Conservation (phyloP, 1,140 invertebrate genomes). For the Adelges cooleyi region DNA sequence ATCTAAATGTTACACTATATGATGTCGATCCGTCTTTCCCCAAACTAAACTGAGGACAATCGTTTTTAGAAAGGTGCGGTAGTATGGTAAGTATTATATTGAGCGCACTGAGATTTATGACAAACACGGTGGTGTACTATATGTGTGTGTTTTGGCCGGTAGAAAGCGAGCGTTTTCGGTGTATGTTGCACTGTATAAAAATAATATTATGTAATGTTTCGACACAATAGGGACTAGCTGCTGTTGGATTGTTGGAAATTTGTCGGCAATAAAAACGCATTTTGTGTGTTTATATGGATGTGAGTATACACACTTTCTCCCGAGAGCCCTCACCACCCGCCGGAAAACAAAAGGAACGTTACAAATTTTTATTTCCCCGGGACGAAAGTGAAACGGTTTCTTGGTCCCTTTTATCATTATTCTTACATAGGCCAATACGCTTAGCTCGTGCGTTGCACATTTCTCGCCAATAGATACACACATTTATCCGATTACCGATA, state of each 20-base stretch:
- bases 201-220: neutral
- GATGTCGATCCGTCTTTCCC: too few species aligned
- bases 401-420: neutral
- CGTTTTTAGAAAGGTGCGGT: neutral
- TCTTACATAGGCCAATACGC: too few species aligned
- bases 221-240: too few species aligned
- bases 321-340: neutral
- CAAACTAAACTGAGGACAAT: too few species aligned
- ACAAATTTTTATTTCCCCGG: slow-evolving; percentile 7
- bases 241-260: slow-evolving; percentile 24
- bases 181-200: neutral
- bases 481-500: too few species aligned
- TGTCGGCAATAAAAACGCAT: slow-evolving; percentile 17
- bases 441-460: neutral
- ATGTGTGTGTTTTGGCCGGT: neutral
- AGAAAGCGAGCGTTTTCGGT: slow-evolving; percentile 2
- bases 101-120: neutral
- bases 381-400: slow-evolving; percentile 22
- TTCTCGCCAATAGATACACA: neutral
- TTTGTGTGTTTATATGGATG: too few species aligned
- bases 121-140: neutral
- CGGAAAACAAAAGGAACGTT: slow-evolving; percentile 15
- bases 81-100: too few species aligned
- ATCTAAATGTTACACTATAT: too few species aligned
- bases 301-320: slow-evolving; percentile 14